Base-by-base conservation (phyloP, 1,140 invertebrate species). In the Camponotus pennsylvanicus region DNA sequence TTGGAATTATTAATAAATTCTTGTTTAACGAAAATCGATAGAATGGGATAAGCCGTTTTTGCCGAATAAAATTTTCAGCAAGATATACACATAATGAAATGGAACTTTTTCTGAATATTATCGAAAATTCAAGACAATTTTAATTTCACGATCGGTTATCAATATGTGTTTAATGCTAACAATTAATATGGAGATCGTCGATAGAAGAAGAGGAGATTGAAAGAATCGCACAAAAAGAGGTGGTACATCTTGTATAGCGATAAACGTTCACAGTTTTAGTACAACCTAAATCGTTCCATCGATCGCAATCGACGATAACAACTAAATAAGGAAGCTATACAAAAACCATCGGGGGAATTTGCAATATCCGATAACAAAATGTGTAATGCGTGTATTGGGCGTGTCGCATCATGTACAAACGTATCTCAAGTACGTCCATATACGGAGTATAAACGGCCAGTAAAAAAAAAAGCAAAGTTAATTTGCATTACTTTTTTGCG, bases 401-500 rank as follows among this genome's bases (percentile, higher is more conserved):
- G 59, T 86, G 88, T 73, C 73, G 32, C 45, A 80, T 87, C 85
- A 69, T 75, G 66, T 87, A 69, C 37, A 15, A n/a, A 59, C 27
- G 13, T 76, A n/a, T 59, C 45, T 82, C 49, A 13, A 15, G 45
- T 15, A 40, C 11, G 3, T 52, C 15, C 66, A 34, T 37, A 34
- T n/a, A 32, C 69, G 55, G 73, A 34, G 42, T 73, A 64, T 78
- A 49, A 69, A 37, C n/a, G 13, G 6, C 27, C 4, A 4, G 45
- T 13, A 18, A 45, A 40, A 27, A 27, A 49, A 27, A 49, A 40
- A 69, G 69, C 66, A 86, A 61, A 55, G 75, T 67, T 91, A 91
- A 91, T 91, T 90, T 88, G 89, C 89, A 86, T 91, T 86, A 85
- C 73, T 86, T 78, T 88, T 90, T 88, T 87, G 84, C 42, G 52